phyloP scores from a whole-genome alignment of 2,797 vertebrate genomes.

The Synaphobranchus kaupii region DNA sequence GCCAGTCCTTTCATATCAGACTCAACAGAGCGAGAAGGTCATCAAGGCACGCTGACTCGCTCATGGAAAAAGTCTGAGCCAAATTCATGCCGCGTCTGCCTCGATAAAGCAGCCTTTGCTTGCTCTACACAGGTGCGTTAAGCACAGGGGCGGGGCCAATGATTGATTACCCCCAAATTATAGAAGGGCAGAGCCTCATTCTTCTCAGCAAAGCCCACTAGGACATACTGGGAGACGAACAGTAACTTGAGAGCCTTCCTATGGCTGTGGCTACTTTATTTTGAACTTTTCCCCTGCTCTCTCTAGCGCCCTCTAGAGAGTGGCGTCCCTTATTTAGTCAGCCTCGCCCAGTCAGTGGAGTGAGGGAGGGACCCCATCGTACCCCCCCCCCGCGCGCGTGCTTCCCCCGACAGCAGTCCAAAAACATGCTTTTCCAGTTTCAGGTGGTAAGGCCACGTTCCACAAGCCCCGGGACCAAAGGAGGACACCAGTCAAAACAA shows the following conservation, averaged over 20 bases:
- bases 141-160: not conserved
- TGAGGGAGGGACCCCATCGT: not conserved
- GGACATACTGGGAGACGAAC: not conserved
- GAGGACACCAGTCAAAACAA: not conserved
- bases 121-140: not conserved
- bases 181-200: not conserved
- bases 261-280: not conserved
- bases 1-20: not conserved
- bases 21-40: not conserved
- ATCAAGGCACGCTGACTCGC: not conserved
- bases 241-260: not conserved
- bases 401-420: not conserved
- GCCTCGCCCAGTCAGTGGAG: not conserved
- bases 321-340: not conserved
- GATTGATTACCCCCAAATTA: not conserved
- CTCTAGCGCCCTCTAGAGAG: not conserved
- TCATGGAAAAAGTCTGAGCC: not conserved
- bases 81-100: not conserved
- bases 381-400: too few relatives aligned
- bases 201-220: not conserved
- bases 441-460: not conserved
- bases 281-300: not conserved
- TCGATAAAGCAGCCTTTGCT: not conserved
- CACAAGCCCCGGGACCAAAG: not conserved
- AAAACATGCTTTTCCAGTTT: conserved; percentile 9